Evolutionary conservation across 2,888 invertebrate species (phyloP).

Genomic region (Pyralis farinalis): DNA sequence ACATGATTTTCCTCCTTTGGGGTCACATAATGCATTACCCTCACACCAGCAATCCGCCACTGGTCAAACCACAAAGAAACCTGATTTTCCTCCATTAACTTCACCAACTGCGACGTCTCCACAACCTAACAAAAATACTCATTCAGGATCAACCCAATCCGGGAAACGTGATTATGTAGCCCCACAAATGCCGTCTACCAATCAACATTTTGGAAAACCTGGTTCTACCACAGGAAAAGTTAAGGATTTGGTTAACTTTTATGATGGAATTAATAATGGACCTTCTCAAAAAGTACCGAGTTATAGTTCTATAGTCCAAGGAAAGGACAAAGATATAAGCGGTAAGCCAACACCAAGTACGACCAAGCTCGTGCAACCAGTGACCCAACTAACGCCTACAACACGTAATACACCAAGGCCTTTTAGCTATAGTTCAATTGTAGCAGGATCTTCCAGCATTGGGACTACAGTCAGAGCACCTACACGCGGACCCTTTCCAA

Average conservation of each 20-base stretch:
- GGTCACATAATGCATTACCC: conserved; percentile 17
- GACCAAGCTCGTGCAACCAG: conserved; percentile 19
- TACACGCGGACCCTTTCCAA: neutral
- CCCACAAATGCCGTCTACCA: conserved; percentile 43
- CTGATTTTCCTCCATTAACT: conserved; percentile 9
- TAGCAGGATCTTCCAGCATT: conserved; percentile 39
- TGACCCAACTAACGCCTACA: conserved; percentile 26
- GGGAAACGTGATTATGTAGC: conserved; percentile 57
- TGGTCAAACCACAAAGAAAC: conserved; percentile 13
- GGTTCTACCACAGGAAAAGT: conserved; percentile 48
- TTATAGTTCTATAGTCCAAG: conserved; percentile 59
- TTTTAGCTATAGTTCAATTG: conserved; percentile 51
- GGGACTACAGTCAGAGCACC: conserved; percentile 15
- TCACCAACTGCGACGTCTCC: conserved; percentile 2
- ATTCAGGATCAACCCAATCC: conserved; percentile 7
- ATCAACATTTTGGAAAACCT: conserved; percentile 23
- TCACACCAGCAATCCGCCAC: conserved; percentile 17
- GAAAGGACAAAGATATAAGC: conserved; percentile 28
- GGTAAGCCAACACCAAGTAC: conserved; percentile 24
- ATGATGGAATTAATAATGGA: conserved; percentile 42
- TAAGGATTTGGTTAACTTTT: conserved; percentile 63
- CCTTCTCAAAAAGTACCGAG: conserved; percentile 47
- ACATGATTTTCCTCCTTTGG: conserved; percentile 34
- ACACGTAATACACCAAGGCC: conserved; percentile 46
- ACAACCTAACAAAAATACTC: neutral